phyloP scores from a whole-genome alignment of 92 coral and sea anemone species.

The Porites cylindrica region DNA sequence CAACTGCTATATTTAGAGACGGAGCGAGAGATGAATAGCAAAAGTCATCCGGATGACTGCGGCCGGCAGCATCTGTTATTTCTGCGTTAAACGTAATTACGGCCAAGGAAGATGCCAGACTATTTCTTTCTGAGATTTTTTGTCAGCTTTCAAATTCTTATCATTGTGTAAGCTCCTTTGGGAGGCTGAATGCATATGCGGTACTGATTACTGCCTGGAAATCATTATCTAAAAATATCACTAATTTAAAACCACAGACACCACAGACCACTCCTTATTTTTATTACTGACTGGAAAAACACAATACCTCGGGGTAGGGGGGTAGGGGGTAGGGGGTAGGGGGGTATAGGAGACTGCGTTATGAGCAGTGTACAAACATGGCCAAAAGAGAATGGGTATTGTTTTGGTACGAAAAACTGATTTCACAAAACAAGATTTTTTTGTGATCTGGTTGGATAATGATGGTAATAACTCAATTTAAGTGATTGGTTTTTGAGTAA shows the following conservation, averaged over 20 bases:
- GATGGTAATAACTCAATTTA: too few relatives aligned
- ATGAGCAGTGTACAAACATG: too few relatives aligned
- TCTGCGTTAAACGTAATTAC: background rate
- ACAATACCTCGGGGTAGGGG: background rate
- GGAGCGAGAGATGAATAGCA: conserved; percentile 28
- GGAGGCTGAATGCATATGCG: background rate
- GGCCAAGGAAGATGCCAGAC: background rate
- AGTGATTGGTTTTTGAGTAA: too few relatives aligned
- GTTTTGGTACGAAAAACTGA: too few relatives aligned
- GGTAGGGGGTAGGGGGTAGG: too few relatives aligned
- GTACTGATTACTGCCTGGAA: background rate
- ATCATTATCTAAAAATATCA: conserved; percentile 30
- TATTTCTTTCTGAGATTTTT: background rate
- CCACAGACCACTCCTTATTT: conserved; percentile 4
- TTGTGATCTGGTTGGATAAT: too few relatives aligned
- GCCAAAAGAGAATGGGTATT: too few relatives aligned
- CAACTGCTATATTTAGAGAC: conserved; percentile 35
- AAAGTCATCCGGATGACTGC: conserved; percentile 19
- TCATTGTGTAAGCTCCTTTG: background rate
- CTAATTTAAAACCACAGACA: background rate
- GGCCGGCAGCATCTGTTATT: conserved; percentile 2
- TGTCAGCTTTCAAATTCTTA: background rate
- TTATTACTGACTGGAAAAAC: background rate
- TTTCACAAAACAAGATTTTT: too few relatives aligned
- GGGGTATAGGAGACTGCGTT: too few relatives aligned